Conservation (phyloP, 2,113 vertebrate species). For the Eudyptes chrysolophus region DNA sequence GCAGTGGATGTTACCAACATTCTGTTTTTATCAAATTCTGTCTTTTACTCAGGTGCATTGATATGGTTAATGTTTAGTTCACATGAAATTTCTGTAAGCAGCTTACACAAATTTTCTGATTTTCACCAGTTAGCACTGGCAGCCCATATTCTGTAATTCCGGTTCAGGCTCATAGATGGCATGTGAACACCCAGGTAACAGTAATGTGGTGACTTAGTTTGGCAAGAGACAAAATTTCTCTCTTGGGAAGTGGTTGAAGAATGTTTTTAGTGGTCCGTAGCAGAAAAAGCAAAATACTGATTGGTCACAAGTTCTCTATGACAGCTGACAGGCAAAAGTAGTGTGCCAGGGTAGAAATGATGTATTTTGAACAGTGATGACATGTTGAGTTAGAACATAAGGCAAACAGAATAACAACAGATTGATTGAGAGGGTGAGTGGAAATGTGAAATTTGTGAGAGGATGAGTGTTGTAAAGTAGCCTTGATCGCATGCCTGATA, state of each 20-base stretch:
- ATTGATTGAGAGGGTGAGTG: conserved; percentile 55
- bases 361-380: conserved; percentile 44
- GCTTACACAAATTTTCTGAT: neutral
- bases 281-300: neutral
- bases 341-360: neutral
- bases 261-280: neutral
- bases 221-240: neutral
- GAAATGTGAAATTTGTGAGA: conserved; percentile 26
- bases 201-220: neutral
- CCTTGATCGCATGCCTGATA: neutral
- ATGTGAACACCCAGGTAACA: neutral
- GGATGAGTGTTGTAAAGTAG: conserved; percentile 24
- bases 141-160: neutral
- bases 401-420: conserved; percentile 67
- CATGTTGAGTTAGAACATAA: conserved; percentile 66
- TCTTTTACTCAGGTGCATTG: neutral
- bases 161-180: neutral
- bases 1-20: neutral
- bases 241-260: neutral
- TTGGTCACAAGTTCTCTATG: conserved; percentile 35
- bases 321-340: conserved; percentile 42
- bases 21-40: neutral
- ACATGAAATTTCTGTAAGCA: neutral
- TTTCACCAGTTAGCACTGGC: neutral
- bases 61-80: neutral